A percentile compares a stretch with the other conserved stretches of the same genome.
Conservation (phyloP, 2,797 vertebrate genomes). For the Hippocampus kuda region DNA sequence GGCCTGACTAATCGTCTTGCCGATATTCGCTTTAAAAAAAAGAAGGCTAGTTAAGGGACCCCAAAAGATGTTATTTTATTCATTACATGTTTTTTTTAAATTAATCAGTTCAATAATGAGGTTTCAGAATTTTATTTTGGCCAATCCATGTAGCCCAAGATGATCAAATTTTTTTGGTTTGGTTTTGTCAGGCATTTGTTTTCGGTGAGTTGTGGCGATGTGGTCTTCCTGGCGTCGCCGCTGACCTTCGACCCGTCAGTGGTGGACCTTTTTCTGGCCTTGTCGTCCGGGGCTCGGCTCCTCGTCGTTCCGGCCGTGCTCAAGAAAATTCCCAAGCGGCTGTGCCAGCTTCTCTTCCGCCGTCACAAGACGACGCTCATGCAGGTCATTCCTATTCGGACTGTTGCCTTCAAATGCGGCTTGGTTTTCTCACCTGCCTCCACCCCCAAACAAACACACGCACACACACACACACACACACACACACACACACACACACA, state of each 20-base stretch:
- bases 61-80: too few species aligned
- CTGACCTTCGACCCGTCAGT: constrained; percentile 95
- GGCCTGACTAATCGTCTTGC: too few species aligned
- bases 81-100: too few species aligned
- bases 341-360: constrained; percentile 73
- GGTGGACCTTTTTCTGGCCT: constrained; percentile 85
- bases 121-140: too few species aligned
- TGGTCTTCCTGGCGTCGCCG: constrained; percentile 85
- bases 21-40: too few species aligned
- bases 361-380: constrained; percentile 76
- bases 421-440: neutral
- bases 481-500: too few species aligned
- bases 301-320: constrained; percentile 74
- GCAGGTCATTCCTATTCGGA: constrained; percentile 62
- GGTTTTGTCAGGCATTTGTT: constrained; percentile 71
- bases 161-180: too few species aligned
- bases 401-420: neutral
- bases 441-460: too few species aligned
- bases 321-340: constrained; percentile 73
- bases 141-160: too few species aligned
- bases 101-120: too few species aligned
- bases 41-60: too few species aligned
- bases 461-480: too few species aligned
- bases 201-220: constrained; percentile 72
- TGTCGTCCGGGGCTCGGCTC: constrained; percentile 82